Conservation (phyloP, 2,888 invertebrate genomes). For the Ceramica pisi region DNA sequence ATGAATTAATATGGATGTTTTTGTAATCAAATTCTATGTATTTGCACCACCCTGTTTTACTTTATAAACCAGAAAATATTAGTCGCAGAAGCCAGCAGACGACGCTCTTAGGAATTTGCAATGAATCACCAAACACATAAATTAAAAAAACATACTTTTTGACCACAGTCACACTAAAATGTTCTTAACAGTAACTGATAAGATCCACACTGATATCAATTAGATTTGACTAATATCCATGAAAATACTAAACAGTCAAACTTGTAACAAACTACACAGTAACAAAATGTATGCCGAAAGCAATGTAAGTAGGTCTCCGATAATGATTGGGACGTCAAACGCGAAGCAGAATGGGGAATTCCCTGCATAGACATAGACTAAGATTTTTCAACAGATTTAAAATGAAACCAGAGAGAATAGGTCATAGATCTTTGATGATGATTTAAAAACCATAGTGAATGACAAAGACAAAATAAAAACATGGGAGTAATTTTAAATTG, state of each 20-base stretch:
- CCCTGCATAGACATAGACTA: conserved; percentile 1
- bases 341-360: not conserved
- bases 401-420: not conserved
- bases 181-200: too few species aligned
- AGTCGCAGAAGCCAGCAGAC: not conserved
- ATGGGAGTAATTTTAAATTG: not conserved
- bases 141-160: not conserved
- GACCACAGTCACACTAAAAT: not conserved
- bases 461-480: not conserved
- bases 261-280: not conserved
- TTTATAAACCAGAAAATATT: not conserved
- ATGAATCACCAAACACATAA: not conserved
- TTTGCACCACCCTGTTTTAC: not conserved
- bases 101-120: not conserved
- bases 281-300: not conserved
- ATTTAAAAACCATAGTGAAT: too few species aligned
- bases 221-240: not conserved
- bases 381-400: not conserved
- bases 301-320: conserved; percentile 7
- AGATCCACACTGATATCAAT: conserved; percentile 14
- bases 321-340: conserved; percentile 12
- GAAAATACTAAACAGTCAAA: not conserved
- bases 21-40: not conserved
- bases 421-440: not conserved
- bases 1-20: not conserved